Base-by-base conservation (phyloP, 2,888 invertebrate species). In the Gortyna flavago region DNA sequence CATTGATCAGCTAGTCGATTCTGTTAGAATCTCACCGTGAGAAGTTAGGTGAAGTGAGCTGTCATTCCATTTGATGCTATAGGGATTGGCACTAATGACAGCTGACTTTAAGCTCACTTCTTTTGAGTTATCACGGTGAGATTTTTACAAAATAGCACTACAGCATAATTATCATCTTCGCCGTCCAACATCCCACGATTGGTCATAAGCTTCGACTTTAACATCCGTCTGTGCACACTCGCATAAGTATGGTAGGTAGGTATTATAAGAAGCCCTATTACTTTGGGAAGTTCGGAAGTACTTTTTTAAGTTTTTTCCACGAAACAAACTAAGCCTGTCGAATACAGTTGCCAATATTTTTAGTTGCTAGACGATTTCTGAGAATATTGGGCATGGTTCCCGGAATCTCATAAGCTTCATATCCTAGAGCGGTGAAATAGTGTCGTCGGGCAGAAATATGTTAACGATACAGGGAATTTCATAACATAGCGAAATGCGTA, bases 301-400 rank as follows among this genome's bases (percentile, higher is more conserved):
- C 8, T n/a, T n/a, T n/a, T n/a, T n/a, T n/a, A n/a, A n/a, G 73
- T 57, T 44, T 54, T 77, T 64, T 67, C 64, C 29, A 51, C 25
- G 21, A 32, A 29, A 4, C 41, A 16, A 25, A 48, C 41, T 41
- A 59, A 41, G 41, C 32, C 32, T 80, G 65, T 67, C 48, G 57
- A 38, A 57, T 66, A 72, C 5, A 16, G 38, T 38, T 67, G 13
- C 38, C 29, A 65, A 68, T 70, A 71, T 76, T 79, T 77, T 79
- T 48, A 77, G 62, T 70, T 67, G 18, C 66, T 64, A 35, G 64
- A 57, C 65, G 69, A 80, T 80, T 74, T 64, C 74, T 44, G 66
- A 16, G 57, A 77, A 79, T 69, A 81, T 76, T 78, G 72, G 72
- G 35, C 69, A 77, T 75, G 66, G 48, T 80, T 77, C 75, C 75